A percentile compares a stretch with the other conserved stretches of the same genome.
These are phyloP conservation scores for Gymnothorax javanicus DNA, from an alignment of 2,797 vertebrate genomes.

Conservation along the genomic window DNA sequence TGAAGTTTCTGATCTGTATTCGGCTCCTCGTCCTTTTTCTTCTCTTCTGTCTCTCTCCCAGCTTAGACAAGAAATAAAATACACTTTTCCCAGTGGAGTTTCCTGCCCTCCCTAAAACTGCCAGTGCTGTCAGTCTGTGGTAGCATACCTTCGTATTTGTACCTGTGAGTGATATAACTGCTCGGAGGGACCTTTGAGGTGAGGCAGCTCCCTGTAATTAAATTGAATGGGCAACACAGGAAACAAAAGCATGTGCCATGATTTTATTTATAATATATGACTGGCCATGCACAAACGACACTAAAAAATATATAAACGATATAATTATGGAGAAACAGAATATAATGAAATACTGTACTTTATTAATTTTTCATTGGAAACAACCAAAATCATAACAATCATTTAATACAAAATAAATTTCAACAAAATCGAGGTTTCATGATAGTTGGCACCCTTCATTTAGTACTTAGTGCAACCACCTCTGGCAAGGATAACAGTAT, in stretches of 20 bases:
- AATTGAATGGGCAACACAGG: conserved; percentile 31
- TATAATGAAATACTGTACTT: no score
- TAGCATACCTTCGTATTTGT: conserved; percentile 20
- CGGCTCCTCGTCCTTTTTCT: conserved; percentile 40
- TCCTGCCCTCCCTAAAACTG: background rate
- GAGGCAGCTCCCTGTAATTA: conserved; percentile 28
- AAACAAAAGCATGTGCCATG: conserved; percentile 27
- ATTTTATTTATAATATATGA: conserved; percentile 22
- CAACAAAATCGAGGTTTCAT: no score
- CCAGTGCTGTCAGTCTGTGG: conserved; percentile 28
- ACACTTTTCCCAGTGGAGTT: background rate
- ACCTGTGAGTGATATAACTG: background rate
- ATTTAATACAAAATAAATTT: no score
- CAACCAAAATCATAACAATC: no score
- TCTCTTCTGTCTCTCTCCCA: conserved; percentile 38
- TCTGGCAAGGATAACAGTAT: no score
- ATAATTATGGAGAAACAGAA: no score
- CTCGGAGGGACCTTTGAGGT: background rate
- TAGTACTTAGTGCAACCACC: no score
- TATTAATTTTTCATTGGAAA: no score
- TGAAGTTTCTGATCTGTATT: conserved; percentile 47
- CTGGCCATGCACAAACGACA: no score
- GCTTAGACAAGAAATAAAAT: conserved; percentile 16
- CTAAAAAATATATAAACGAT: no score
- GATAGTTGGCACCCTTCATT: no score